Conservation (phyloP, 2,797 vertebrate species). For the Chrosomus eos region DNA sequence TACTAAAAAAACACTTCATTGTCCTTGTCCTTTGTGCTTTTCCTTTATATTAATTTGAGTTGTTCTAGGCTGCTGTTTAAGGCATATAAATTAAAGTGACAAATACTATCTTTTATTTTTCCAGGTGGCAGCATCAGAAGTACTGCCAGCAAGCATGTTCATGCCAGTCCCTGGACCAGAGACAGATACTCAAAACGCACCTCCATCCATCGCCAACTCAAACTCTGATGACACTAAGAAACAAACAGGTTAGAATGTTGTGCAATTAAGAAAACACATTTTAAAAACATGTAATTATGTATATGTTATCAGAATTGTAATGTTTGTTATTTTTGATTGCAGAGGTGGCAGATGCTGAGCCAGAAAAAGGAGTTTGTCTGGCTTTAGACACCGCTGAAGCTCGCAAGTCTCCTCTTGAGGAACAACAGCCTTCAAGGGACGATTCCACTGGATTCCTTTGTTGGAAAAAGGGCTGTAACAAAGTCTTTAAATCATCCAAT, state of each 20-base stretch:
- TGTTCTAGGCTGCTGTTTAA: constrained; percentile 39
- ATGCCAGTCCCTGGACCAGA: constrained; percentile 88
- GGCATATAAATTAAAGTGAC: constrained; percentile 51
- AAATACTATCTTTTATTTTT: constrained; percentile 67
- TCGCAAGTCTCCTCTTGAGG: constrained; percentile 82
- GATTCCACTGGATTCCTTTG: constrained; percentile 93
- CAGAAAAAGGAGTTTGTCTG: constrained; percentile 82
- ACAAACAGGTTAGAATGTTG: constrained; percentile 82
- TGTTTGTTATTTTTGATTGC: constrained; percentile 63
- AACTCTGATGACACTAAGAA: constrained; percentile 85
- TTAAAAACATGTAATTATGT: background rate
- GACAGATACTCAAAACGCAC: constrained; percentile 79
- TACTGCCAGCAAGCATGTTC: constrained; percentile 97
- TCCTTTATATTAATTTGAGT: constrained; percentile 14
- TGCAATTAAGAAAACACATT: background rate
- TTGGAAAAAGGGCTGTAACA: constrained; percentile 99
- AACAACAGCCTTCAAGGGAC: constrained; percentile 84
- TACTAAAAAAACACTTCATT: background rate
- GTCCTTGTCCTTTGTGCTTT: background rate
- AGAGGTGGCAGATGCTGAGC: constrained; percentile 88
- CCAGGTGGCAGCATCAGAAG: constrained; percentile 95
- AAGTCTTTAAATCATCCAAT: constrained; percentile 95
- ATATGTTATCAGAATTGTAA: constrained; percentile 28
- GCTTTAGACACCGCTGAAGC: constrained; percentile 80
- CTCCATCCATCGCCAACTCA: constrained; percentile 74